Base-by-base conservation (phyloP, 2,888 invertebrate species). In the Dasypolia templi region DNA sequence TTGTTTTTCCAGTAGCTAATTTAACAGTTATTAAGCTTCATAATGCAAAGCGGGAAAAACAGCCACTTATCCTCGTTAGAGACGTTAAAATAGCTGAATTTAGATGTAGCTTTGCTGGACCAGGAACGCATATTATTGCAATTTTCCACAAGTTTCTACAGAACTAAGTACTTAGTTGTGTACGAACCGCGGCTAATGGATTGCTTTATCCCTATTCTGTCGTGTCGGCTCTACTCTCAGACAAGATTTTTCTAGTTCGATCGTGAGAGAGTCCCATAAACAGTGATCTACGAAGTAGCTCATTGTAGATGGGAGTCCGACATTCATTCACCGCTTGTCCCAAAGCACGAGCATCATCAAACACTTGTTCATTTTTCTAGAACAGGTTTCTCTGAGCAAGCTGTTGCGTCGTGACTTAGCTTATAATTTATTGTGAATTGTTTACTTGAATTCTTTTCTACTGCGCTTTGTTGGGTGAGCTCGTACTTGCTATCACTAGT, bases 211-310 rank as follows among this genome's bases (percentile, higher is more conserved):
- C 78, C 58, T 76, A 72, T 66, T 75, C 51, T 56, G 74, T 75
- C 32, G 39, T 49, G 62, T 68, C 39, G 39, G 39, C 46, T 56
- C 68, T 44, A 56, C 65, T 81, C 68, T 83, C 67, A 65, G n/a
- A 74, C 71, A 44, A 73, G 75, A 83, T 72, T 75, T 80, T 80
- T 73, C 72, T 68, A 69, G 29, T 75, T 76, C 51, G 67, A 78
- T 79, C 86, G 80, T 85, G 87, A 81, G 87, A 85, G 82, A 85
- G 63, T 42, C 39, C 71, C 82, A 63, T 87, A 78, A 77, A 73
- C 51, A 76, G 76, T 78, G 75, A 76, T 79, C 64, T 79, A 72
- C 70, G 75, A 68, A 69, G 71, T 56, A 79, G 61, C 55, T 74
- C 59, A 62, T 72, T 81, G 42, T 75, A 73, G 67, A 64, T 72